Evolutionary conservation across 2,888 invertebrate species (phyloP), one percentile per base, ranked within the genome.

Genomic region (Mechanitis messenoides): DNA sequence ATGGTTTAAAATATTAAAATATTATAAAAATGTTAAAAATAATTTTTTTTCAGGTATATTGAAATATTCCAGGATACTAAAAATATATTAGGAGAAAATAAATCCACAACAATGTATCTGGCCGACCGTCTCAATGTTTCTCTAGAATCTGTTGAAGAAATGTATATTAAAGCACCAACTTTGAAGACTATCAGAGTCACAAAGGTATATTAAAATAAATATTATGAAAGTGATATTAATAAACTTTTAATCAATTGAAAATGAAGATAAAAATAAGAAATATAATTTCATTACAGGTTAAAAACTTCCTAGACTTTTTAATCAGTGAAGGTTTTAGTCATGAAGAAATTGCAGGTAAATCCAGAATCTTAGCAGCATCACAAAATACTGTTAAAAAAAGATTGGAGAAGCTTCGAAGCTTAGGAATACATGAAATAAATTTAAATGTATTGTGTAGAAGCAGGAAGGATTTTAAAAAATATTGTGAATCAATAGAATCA

Each of bases 301-400:
- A 92, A 77, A 84, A 89, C 63, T 91, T 92, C 64, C 71, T 93
- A 46, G 93, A 93, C 73, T 92, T 90, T 73, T 76, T 93, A 31
- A 76, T 91, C 6, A 74, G 83, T 57, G 92, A 92, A 71, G 90
- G 92, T 1, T 92, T 91, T 74, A 71, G 79, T 4, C 83, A 85
- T 4, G 80, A 86, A 67, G 92, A 93, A 60, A 89, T 93, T 61
- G 90, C 89, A 20, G 82, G 77, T 56, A 91, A 88, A 59, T 91
- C 92, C 0, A 84, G 92, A 61, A 85, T 93, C 63, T 73, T 93
- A 56, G 86, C 90, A 56, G 90, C 92, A 64, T 91, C 92, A 33
- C 82, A 92, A 53, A 87, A 90, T 64, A 93, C 92, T 35, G 90
- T 92, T 0, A 83, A 90, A 71, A 71, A 80, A 60, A 87, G 93